These are phyloP conservation scores for Trochalopteron elliotii DNA, from an alignment of 2,113 vertebrate species.

Conservation along the genomic window DNA sequence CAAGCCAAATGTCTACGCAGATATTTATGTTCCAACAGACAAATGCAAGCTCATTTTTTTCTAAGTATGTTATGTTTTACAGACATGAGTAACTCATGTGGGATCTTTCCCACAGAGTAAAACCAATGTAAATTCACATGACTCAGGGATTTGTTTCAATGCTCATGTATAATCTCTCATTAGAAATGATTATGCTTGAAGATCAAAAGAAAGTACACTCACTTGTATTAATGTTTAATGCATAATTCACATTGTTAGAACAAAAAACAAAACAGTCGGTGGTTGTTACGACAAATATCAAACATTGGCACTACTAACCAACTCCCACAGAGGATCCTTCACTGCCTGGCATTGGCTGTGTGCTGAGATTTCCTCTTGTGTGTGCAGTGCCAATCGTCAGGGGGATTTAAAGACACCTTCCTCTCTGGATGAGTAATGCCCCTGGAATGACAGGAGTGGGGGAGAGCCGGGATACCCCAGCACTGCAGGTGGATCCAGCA, in stretches of 20 bases:
- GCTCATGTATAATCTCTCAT: conserved; percentile 58
- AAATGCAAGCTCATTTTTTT: conserved; percentile 9
- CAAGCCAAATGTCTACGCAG: not conserved
- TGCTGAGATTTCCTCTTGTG: not conserved
- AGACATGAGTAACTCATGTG: conserved; percentile 44
- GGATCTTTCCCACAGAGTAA: conserved; percentile 56
- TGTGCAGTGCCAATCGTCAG: not conserved
- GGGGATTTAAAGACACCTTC: not conserved
- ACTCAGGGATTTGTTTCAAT: conserved; percentile 65
- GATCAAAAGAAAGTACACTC: conserved; percentile 60
- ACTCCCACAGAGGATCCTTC: conserved; percentile 25
- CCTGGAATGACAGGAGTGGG: not conserved
- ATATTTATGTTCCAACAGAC: conserved; percentile 8
- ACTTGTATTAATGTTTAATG: conserved; percentile 63
- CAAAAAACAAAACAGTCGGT: conserved; percentile 41
- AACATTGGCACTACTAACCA: conserved; percentile 15
- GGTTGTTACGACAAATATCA: conserved; percentile 57
- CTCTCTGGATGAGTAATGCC: not conserved
- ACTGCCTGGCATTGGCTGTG: not conserved
- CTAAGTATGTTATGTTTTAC: conserved; percentile 32
- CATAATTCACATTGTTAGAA: conserved; percentile 58
- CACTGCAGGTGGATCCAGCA: not conserved
- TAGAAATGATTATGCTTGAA: conserved; percentile 59
- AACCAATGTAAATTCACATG: conserved; percentile 62
- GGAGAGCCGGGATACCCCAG: not conserved